Conservation (phyloP, 2,797 vertebrate species). For the Hydrocynus forskahlii region DNA sequence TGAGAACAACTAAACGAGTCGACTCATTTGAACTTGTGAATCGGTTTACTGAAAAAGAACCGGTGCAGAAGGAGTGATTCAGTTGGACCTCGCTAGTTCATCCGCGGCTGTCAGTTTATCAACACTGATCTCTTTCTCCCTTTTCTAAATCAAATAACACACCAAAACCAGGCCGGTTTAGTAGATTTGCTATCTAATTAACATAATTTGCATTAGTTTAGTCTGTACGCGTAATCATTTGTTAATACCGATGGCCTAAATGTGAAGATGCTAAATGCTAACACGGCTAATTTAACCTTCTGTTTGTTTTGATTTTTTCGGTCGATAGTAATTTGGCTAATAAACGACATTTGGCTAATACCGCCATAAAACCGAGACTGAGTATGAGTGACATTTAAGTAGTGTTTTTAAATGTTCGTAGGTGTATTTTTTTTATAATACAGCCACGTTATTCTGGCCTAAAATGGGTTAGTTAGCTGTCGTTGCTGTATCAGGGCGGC, state of each 20-base stretch:
- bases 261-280: neutral
- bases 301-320: neutral
- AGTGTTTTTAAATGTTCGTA: neutral
- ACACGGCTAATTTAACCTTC: neutral
- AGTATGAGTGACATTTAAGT: neutral
- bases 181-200: neutral
- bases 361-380: neutral
- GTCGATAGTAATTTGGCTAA: neutral
- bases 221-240: neutral
- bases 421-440: neutral
- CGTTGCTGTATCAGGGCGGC: neutral
- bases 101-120: neutral
- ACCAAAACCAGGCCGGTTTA: neutral
- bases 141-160: neutral
- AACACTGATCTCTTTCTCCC: neutral
- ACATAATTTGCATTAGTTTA: neutral
- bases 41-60: neutral
- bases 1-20: neutral
- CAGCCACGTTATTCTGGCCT: neutral
- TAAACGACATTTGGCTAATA: neutral
- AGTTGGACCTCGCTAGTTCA: neutral
- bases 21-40: neutral
- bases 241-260: neutral
- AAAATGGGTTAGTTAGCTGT: conserved; percentile 35
- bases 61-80: neutral